Evolutionary conservation across 2,113 vertebrate species (phyloP).

Genomic region (Rhizomys pruinosus): DNA sequence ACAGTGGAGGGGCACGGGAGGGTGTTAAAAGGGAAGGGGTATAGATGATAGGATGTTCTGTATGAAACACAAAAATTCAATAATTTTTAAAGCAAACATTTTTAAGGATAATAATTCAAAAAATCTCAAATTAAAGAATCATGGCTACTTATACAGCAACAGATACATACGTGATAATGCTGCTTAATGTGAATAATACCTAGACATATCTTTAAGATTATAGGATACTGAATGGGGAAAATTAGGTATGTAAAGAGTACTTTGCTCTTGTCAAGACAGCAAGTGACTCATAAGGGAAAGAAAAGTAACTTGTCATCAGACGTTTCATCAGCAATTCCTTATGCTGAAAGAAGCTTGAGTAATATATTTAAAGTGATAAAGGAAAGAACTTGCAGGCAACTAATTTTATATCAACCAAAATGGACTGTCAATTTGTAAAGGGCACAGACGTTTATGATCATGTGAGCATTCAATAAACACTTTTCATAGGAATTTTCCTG

Average conservation of each 20-base stretch:
- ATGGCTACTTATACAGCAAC: not conserved
- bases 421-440: not conserved
- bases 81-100: too few relatives aligned
- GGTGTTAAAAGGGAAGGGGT: too few relatives aligned
- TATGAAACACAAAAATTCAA: too few relatives aligned
- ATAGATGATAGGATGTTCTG: too few relatives aligned
- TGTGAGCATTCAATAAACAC: not conserved
- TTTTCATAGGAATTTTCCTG: not conserved
- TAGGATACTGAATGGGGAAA: not conserved
- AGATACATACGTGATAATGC: not conserved
- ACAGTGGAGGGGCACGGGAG: too few relatives aligned
- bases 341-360: not conserved
- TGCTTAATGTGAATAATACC: not conserved
- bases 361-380: not conserved
- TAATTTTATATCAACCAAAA: not conserved
- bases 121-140: not conserved
- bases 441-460: not conserved
- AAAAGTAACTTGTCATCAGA: slow-evolving; percentile 35
- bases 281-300: slow-evolving; percentile 12
- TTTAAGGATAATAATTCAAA: too few relatives aligned
- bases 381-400: not conserved
- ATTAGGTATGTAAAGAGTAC: not conserved
- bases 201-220: not conserved
- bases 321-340: slow-evolving; percentile 2
- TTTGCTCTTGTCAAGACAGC: not conserved